Percentiles rank a stretch among this genome's conserved stretches.
Evolutionary conservation across 2,113 vertebrate species (phyloP).

Genomic region (Rhinichthys klamathensis): DNA sequence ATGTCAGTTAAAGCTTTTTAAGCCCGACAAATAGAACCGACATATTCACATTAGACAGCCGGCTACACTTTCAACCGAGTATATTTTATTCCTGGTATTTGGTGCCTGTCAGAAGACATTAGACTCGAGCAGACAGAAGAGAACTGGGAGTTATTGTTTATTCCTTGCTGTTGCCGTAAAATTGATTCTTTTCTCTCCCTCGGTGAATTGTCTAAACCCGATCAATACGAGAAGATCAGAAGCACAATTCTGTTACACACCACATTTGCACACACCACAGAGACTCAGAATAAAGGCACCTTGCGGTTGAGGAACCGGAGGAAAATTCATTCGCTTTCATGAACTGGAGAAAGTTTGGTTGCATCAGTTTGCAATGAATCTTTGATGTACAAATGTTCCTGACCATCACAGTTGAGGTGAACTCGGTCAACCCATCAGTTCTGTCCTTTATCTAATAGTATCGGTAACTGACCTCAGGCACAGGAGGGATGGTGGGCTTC

Average conservation of each 20-base stretch:
- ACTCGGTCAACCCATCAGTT: not conserved
- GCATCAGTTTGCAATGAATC: conserved; percentile 5
- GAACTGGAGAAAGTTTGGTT: not conserved
- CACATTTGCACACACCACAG: conserved; percentile 26
- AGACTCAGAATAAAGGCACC: conserved; percentile 20
- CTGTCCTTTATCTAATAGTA: not conserved
- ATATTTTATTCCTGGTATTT: conserved; percentile 23
- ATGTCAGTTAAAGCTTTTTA: conserved; percentile 41
- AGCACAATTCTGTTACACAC: conserved; percentile 32
- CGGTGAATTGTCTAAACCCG: conserved; percentile 34
- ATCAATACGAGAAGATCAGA: conserved; percentile 53
- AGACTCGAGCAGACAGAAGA: conserved; percentile 33
- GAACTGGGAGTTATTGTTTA: conserved; percentile 49
- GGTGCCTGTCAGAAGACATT: conserved; percentile 33
- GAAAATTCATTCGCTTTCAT: not conserved
- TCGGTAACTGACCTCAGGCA: not conserved
- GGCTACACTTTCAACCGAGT: conserved; percentile 16
- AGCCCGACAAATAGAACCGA: not conserved
- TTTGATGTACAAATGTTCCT: not conserved
- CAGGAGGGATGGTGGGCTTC: not conserved
- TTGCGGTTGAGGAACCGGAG: not conserved
- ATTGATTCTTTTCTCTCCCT: conserved; percentile 49
- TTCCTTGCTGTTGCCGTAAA: conserved; percentile 47
- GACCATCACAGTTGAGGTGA: not conserved
- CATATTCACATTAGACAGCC: conserved; percentile 18